phyloP scores from a whole-genome alignment of 1,140 invertebrate species.

The Caenorhabditis latens region DNA sequence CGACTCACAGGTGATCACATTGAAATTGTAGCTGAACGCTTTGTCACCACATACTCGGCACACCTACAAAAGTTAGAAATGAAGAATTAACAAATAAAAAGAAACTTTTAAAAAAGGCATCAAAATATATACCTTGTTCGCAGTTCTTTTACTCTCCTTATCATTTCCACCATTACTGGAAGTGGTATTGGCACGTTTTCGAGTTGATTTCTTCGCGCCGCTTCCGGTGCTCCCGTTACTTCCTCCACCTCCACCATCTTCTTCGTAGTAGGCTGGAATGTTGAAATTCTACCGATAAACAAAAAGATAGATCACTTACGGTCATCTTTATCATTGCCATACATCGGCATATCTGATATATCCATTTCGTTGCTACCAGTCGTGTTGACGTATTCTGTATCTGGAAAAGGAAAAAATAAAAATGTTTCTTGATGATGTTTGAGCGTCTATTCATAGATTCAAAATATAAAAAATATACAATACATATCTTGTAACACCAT shows the following conservation, averaged over 20 bases:
- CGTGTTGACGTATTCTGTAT: slow-evolving; percentile 35
- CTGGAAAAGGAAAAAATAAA: not conserved
- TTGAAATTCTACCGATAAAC: too few species aligned
- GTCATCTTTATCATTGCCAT: not conserved
- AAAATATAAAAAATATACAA: too few species aligned
- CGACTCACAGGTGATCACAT: slow-evolving; percentile 95
- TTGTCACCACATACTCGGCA: slow-evolving; percentile 90
- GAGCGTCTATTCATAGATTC: too few species aligned
- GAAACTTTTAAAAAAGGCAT: not conserved
- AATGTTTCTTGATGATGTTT: not conserved
- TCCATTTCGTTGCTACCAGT: not conserved
- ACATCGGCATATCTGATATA: slow-evolving; percentile 21
- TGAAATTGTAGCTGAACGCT: slow-evolving; percentile 97
- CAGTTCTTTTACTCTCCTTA: slow-evolving; percentile 34
- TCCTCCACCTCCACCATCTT: slow-evolving; percentile 25
- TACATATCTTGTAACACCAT: not conserved
- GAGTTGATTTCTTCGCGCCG: not conserved
- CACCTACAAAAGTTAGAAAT: slow-evolving; percentile 78
- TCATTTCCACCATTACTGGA: slow-evolving; percentile 9
- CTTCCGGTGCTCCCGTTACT: not conserved
- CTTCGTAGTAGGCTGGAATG: not conserved
- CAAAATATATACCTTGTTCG: not conserved
- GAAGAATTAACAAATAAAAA: not conserved
- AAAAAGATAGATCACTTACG: not conserved
- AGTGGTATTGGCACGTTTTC: slow-evolving; percentile 10